These are phyloP conservation scores for Drosophila miranda DNA, from an alignment of 1,140 invertebrate species.

Conservation along the genomic window DNA sequence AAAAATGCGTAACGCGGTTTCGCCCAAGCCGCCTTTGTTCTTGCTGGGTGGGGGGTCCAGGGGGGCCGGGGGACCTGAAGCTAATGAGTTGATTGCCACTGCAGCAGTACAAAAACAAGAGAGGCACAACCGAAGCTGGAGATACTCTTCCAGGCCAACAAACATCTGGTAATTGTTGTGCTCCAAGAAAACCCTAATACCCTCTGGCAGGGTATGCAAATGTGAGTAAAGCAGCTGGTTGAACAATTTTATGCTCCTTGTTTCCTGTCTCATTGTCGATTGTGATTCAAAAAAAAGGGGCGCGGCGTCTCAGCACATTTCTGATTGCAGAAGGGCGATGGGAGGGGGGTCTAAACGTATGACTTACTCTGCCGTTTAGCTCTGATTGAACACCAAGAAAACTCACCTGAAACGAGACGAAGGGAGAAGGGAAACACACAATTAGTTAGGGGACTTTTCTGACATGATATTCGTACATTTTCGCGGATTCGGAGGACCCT, in stretches of 20 bases:
- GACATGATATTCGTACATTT: too few relatives aligned
- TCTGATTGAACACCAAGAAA: constrained; percentile 5
- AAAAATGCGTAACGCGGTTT: constrained; percentile 75
- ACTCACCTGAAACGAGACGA: constrained; percentile 55
- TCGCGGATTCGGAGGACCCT: not conserved
- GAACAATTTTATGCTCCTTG: constrained; percentile 28
- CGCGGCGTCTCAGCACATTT: constrained; percentile 7
- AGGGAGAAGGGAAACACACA: constrained; percentile 16
- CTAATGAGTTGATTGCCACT: constrained; percentile 56
- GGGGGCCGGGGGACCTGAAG: constrained; percentile 10
- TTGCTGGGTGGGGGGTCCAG: constrained; percentile 4
- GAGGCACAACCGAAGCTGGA: too few relatives aligned
- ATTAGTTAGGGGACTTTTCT: constrained; percentile 18
- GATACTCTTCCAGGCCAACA: too few relatives aligned
- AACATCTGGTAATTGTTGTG: too few relatives aligned
- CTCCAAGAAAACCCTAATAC: too few relatives aligned
- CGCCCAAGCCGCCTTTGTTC: constrained; percentile 53
- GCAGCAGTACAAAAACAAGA: constrained; percentile 15
- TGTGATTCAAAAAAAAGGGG: constrained; percentile 23
- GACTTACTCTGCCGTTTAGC: constrained; percentile 30
- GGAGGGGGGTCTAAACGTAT: constrained; percentile 16
- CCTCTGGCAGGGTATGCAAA: not conserved
- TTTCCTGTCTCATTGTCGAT: constrained; percentile 40
- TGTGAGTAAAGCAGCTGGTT: constrained; percentile 28
- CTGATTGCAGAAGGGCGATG: not conserved